phyloP scores from a whole-genome alignment of 2,113 vertebrate species.

The Mus pahari region DNA sequence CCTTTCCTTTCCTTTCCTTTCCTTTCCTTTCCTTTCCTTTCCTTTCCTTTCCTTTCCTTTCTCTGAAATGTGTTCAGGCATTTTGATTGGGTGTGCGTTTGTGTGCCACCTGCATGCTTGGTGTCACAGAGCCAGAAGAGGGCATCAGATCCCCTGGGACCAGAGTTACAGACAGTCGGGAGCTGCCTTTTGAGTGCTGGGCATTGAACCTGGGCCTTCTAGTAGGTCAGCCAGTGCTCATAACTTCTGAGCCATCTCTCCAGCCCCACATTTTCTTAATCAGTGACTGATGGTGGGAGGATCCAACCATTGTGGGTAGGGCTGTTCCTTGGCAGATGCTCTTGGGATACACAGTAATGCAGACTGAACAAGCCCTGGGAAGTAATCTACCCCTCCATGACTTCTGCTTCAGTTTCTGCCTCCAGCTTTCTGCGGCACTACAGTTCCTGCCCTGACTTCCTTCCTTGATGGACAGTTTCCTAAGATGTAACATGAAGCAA shows the following conservation, averaged over 20 bases:
- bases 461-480: neutral
- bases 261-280: neutral
- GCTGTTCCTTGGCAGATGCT: neutral
- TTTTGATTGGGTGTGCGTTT: neutral
- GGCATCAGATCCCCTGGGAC: neutral
- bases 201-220: neutral
- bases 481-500: neutral
- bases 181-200: neutral
- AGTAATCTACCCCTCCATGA: neutral
- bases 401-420: neutral
- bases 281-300: neutral
- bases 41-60: neutral
- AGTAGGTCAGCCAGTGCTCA: neutral
- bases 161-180: neutral
- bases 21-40: rapidly evolving
- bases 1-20: neutral
- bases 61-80: neutral
- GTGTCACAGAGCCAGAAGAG: neutral
- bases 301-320: neutral
- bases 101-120: neutral
- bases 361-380: neutral
- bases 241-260: neutral
- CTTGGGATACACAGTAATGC: neutral
- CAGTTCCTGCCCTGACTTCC: neutral
- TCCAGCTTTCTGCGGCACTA: neutral